Conservation (phyloP, 2,797 vertebrate genomes). For the Cottoperca gobio region DNA sequence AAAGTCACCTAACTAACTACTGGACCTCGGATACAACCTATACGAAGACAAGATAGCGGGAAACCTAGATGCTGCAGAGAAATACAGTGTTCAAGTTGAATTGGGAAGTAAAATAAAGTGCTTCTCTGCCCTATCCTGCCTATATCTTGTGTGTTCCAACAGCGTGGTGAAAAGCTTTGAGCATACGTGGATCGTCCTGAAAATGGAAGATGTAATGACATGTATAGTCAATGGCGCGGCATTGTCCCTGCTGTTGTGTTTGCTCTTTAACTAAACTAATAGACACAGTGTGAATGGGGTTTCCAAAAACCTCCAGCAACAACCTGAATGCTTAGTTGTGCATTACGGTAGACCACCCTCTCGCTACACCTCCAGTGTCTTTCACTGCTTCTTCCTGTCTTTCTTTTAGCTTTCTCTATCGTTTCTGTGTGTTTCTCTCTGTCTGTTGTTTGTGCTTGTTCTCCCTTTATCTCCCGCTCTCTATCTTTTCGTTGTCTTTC, state of each 20-base stretch:
- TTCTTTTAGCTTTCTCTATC: too few relatives aligned
- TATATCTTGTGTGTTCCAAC: slow-evolving; percentile 1
- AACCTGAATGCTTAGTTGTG: slow-evolving; percentile 32
- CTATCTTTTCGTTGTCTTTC: too few relatives aligned
- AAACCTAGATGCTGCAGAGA: too few relatives aligned
- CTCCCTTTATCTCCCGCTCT: not conserved
- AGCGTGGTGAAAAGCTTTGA: not conserved
- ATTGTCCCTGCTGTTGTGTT: slow-evolving; percentile 27
- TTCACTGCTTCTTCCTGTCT: too few relatives aligned
- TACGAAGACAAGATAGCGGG: not conserved
- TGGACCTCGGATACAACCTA: not conserved
- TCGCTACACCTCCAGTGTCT: not conserved
- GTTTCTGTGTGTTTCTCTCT: not conserved
- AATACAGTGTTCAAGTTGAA: not conserved
- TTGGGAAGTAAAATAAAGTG: not conserved
- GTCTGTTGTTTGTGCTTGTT: not conserved
- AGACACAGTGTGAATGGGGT: slow-evolving; percentile 18
- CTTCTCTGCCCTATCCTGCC: not conserved
- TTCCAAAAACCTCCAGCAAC: slow-evolving; percentile 38
- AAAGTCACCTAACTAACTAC: not conserved
- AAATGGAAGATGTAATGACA: slow-evolving; percentile 31
- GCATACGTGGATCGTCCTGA: not conserved
- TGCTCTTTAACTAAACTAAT: slow-evolving; percentile 29
- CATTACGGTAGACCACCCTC: slow-evolving; percentile 9
- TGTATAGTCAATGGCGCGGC: not conserved